Percentiles rank a stretch among this genome's conserved stretches.
phyloP scores from a whole-genome alignment of 2,888 invertebrate species.

The Brenthis hecate region DNA sequence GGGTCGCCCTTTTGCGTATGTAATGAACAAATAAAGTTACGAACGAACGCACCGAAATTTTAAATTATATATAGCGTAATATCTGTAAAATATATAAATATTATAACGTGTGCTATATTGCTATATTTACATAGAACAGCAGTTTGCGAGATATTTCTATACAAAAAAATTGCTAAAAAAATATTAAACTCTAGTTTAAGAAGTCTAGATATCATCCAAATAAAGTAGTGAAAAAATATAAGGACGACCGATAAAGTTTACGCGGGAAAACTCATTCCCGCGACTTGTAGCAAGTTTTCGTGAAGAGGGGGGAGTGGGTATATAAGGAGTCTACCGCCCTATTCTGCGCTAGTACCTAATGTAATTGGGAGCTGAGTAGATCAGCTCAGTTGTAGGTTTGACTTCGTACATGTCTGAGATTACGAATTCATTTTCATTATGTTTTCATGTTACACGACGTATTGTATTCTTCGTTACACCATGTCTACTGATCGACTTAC shows the following conservation, averaged over 20 bases:
- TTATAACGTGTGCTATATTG: neutral
- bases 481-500: neutral
- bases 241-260: conserved; percentile 66
- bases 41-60: neutral
- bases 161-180: neutral
- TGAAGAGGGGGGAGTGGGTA: conserved; percentile 52
- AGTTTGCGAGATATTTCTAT: neutral
- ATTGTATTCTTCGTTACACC: conserved; percentile 1
- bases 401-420: conserved; percentile 43
- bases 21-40: neutral
- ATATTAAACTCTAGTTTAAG: neutral
- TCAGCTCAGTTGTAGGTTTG: conserved; percentile 56
- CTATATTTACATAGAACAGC: no score
- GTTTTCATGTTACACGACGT: conserved; percentile 26
- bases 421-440: conserved; percentile 39
- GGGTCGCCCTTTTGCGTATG: conserved; percentile 8
- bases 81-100: neutral
- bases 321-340: conserved; percentile 50
- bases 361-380: conserved; percentile 54
- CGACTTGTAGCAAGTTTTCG: conserved; percentile 73
- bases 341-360: conserved; percentile 59
- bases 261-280: conserved; percentile 78
- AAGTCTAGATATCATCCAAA: conserved; percentile 36
- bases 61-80: neutral
- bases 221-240: conserved; percentile 59